phyloP scores from a whole-genome alignment of 2,888 invertebrate genomes.

The Andricus quercusramuli region DNA sequence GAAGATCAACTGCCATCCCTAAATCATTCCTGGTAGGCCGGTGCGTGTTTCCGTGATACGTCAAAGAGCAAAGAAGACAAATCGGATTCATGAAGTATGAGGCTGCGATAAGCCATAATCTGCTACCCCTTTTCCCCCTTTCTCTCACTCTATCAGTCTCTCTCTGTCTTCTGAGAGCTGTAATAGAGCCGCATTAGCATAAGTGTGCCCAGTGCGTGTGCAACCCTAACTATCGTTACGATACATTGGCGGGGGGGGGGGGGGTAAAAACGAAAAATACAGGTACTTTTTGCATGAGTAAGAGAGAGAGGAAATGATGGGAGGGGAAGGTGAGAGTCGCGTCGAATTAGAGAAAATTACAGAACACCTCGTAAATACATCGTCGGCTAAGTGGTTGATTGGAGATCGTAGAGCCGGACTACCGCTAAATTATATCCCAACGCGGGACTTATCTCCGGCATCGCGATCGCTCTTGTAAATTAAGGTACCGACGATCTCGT shows the following conservation, averaged over 20 bases:
- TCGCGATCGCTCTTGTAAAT: conserved; percentile 70
- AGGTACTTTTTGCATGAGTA: conserved; percentile 27
- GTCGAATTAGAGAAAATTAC: conserved; percentile 78
- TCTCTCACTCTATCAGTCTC: conserved; percentile 19
- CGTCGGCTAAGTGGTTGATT: conserved; percentile 78
- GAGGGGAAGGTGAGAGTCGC: conserved; percentile 60
- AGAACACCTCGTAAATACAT: conserved; percentile 78
- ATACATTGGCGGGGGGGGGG: not conserved
- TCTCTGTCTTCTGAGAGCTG: conserved; percentile 47
- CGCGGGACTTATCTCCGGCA: conserved; percentile 64
- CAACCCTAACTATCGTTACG: conserved; percentile 25
- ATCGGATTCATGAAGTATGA: conserved; percentile 39
- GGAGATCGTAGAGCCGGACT: conserved; percentile 75
- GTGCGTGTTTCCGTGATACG: conserved; percentile 38
- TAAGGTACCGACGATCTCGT: conserved; percentile 51
- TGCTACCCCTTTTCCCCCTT: conserved; percentile 13
- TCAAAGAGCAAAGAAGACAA: conserved; percentile 20
- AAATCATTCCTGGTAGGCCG: conserved; percentile 50
- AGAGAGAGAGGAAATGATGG: conserved; percentile 28
- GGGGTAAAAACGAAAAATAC: not conserved
- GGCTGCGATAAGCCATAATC: conserved; percentile 19
- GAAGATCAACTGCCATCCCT: conserved; percentile 63
- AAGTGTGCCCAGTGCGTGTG: conserved; percentile 59
- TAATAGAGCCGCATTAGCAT: conserved; percentile 60
- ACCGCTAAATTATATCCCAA: conserved; percentile 78